These are phyloP conservation scores for Diploscapter pachys DNA, from an alignment of 1,140 invertebrate species.

Conservation along the genomic window DNA sequence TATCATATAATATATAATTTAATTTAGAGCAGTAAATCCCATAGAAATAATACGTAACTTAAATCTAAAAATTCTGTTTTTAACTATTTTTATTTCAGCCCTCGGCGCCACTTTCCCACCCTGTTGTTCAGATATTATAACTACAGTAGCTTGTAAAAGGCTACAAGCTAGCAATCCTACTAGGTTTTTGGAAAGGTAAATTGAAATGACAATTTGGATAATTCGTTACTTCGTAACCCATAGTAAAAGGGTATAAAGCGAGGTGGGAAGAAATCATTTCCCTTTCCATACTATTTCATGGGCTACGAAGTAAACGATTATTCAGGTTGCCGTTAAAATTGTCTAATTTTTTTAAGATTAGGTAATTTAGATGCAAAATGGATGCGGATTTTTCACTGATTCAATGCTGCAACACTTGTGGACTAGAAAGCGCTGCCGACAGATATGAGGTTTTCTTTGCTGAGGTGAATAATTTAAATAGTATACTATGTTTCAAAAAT, in stretches of 20 bases:
- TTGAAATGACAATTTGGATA: not conserved
- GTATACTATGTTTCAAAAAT: slow-evolving; percentile 14
- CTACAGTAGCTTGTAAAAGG: slow-evolving; percentile 30
- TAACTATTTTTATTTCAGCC: not conserved
- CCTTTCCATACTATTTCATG: not conserved
- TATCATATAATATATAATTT: too few relatives aligned
- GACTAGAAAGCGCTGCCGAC: slow-evolving; percentile 35
- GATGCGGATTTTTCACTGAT: slow-evolving; percentile 41
- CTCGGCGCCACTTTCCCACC: slow-evolving; percentile 30
- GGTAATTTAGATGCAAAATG: slow-evolving; percentile 22
- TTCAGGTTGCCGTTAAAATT: not conserved
- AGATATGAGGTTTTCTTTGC: slow-evolving; percentile 33
- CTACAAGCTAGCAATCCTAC: slow-evolving; percentile 27
- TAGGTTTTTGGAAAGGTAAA: slow-evolving; percentile 24
- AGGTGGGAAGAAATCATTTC: not conserved
- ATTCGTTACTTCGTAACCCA: not conserved
- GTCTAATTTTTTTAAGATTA: not conserved
- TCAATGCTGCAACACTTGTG: slow-evolving; percentile 39
- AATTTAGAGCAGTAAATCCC: too few relatives aligned
- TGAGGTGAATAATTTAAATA: not conserved
- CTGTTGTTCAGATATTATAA: slow-evolving; percentile 36
- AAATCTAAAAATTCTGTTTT: too few relatives aligned
- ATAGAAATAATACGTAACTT: too few relatives aligned
- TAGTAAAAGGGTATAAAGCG: not conserved
- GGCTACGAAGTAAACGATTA: not conserved